These are phyloP conservation scores for Pasiphila rectangulata DNA, from an alignment of 2,888 invertebrate genomes.

Conservation along the genomic window DNA sequence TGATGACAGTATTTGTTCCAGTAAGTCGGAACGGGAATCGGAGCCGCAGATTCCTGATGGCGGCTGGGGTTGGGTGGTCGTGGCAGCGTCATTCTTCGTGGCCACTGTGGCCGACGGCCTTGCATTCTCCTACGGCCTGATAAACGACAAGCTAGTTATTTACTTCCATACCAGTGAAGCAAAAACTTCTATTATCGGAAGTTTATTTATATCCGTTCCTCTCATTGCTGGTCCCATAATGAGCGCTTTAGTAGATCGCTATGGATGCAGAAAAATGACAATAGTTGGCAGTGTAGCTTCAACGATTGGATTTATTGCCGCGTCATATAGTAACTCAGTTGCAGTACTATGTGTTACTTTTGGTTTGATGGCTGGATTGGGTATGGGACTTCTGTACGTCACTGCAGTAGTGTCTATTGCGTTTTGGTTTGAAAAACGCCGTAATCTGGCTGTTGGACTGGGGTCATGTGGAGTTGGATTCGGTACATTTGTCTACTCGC, in stretches of 20 bases:
- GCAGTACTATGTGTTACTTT: conserved; percentile 90
- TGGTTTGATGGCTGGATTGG: conserved; percentile 91
- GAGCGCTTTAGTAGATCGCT: conserved; percentile 91
- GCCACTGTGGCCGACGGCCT: conserved; percentile 96
- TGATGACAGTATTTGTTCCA: conserved; percentile 73
- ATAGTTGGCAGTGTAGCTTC: conserved; percentile 86
- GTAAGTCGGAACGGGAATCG: conserved; percentile 55
- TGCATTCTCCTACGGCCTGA: conserved; percentile 94
- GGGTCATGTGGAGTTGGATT: conserved; percentile 94
- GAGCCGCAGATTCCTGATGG: conserved; percentile 87
- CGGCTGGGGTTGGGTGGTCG: conserved; percentile 96
- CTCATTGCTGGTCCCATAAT: conserved; percentile 91
- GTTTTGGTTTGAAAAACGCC: conserved; percentile 94
- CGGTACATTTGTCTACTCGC: conserved; percentile 93
- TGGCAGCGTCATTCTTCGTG: conserved; percentile 90
- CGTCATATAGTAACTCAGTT: conserved; percentile 85
- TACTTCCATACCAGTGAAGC: conserved; percentile 90
- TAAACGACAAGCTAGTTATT: conserved; percentile 88
- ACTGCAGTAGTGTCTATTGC: conserved; percentile 95
- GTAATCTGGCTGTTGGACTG: conserved; percentile 92
- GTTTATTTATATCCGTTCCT: conserved; percentile 94
- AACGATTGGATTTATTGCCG: conserved; percentile 88
- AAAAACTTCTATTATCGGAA: conserved; percentile 93
- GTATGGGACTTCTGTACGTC: conserved; percentile 91
- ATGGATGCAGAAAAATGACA: conserved; percentile 89